Conservation (phyloP, 1,140 invertebrate genomes). For the Paramacrobiotus metropolitanus region DNA sequence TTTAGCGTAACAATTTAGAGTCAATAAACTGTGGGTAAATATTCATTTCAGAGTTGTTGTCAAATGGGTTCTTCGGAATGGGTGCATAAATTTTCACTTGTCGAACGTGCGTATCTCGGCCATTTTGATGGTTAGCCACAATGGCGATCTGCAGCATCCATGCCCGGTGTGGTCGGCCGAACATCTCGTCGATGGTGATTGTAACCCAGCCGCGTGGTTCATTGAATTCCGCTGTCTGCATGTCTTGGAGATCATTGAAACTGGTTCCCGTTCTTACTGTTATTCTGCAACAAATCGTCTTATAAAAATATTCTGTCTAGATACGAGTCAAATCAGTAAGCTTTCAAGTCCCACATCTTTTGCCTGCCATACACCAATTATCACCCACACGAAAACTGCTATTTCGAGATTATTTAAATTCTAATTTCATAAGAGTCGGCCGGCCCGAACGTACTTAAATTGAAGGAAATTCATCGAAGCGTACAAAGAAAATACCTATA, state of each 20-base stretch:
- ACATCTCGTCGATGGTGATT: slow-evolving; percentile 68
- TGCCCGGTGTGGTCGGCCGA: slow-evolving; percentile 61
- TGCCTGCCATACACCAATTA: no score
- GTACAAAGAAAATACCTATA: no score
- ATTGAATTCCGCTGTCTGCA: slow-evolving; percentile 74
- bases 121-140: slow-evolving; percentile 93
- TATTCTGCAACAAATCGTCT: slow-evolving; percentile 33
- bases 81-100: slow-evolving; percentile 90
- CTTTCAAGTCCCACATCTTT: no score
- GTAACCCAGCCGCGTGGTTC: slow-evolving; percentile 89
- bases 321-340: no score
- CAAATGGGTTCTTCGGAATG: slow-evolving; percentile 42
- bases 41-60: slow-evolving; percentile 27
- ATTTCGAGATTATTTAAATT: no score
- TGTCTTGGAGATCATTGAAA: slow-evolving; percentile 91
- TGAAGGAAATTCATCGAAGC: no score
- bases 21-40: slow-evolving; percentile 8
- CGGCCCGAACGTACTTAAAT: no score
- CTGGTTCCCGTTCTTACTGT: slow-evolving; percentile 81
- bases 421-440: no score
- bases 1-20: no score
- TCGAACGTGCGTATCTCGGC: slow-evolving; percentile 85
- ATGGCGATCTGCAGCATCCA: slow-evolving; percentile 95
- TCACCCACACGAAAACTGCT: no score
- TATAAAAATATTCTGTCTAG: no score